A percentile compares a stretch with the other conserved stretches of the same genome.
These are phyloP conservation scores for Halictus quadricinctus DNA, from an alignment of 2,888 invertebrate genomes.

Conservation along the genomic window DNA sequence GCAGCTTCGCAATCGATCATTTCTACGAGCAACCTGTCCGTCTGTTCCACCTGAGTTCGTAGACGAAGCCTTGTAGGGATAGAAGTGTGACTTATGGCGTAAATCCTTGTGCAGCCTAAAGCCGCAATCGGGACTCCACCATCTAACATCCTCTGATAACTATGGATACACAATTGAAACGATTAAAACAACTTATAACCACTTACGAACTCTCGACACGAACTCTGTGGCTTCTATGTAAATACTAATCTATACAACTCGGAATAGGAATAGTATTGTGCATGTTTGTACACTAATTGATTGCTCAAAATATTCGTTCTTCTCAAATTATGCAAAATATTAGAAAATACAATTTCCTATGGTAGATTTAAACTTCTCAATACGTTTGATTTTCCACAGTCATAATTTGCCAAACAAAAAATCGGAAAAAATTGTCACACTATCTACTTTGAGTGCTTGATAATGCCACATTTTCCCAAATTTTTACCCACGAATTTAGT, in stretches of 20 bases:
- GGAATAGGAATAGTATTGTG: no score
- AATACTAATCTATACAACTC: not conserved
- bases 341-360: no score
- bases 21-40: constrained; percentile 46
- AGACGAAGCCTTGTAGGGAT: constrained; percentile 62
- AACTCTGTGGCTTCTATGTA: not conserved
- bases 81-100: constrained; percentile 25
- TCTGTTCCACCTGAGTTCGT: constrained; percentile 51
- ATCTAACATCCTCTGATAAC: constrained; percentile 14
- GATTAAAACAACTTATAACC: not conserved
- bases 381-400: no score
- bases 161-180: not conserved
- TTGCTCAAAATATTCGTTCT: no score
- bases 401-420: no score
- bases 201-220: not conserved
- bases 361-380: no score
- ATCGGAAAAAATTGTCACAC: no score
- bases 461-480: no score
- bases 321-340: no score
- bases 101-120: constrained; percentile 37
- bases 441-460: no score
- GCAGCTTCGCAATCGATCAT: constrained; percentile 54
- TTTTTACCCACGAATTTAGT: no score
- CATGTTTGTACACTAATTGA: no score
- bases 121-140: constrained; percentile 23